A percentile compares a stretch with the other conserved stretches of the same genome.
Evolutionary conservation across 2,797 vertebrate species (phyloP).

Genomic region (Tenualosa ilisha): DNA sequence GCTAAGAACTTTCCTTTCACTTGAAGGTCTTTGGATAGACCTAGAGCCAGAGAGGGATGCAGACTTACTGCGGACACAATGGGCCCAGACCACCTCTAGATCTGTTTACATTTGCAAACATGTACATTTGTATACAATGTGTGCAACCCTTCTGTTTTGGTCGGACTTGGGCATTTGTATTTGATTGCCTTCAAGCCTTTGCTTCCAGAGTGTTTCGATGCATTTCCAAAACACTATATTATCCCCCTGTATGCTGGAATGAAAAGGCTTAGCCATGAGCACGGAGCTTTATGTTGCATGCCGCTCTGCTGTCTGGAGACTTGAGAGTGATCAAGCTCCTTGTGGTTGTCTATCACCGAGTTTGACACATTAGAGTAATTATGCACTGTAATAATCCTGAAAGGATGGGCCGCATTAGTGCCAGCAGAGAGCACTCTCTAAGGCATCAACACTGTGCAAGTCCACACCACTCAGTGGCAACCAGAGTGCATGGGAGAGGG

Average conservation of each 20-base stretch:
- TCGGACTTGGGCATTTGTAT: not conserved
- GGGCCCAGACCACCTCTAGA: not conserved
- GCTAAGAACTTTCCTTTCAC: not conserved
- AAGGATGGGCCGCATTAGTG: constrained; percentile 29
- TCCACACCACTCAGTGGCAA: constrained; percentile 41
- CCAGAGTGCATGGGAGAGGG: constrained; percentile 44
- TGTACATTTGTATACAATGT: too few species aligned
- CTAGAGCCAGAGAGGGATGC: not conserved
- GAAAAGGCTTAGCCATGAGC: not conserved
- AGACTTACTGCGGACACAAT: not conserved
- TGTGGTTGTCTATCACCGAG: constrained; percentile 33
- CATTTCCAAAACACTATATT: too few species aligned
- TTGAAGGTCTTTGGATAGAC: not conserved
- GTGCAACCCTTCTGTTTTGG: not conserved
- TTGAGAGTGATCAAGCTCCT: constrained; percentile 26
- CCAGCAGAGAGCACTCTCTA: constrained; percentile 33
- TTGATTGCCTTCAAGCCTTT: not conserved
- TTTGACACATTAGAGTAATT: constrained; percentile 48
- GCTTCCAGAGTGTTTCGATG: not conserved
- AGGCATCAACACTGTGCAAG: constrained; percentile 39
- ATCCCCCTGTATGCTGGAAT: too few species aligned
- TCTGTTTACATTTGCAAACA: not conserved
- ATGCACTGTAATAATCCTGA: constrained; percentile 35
- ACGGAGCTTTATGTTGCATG: not conserved
- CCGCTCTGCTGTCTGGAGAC: constrained; percentile 16